Evolutionary conservation across 2,113 vertebrate species (phyloP), one percentile per base, ranked within the genome.

Genomic region (Paracanthobrama guichenoti): DNA sequence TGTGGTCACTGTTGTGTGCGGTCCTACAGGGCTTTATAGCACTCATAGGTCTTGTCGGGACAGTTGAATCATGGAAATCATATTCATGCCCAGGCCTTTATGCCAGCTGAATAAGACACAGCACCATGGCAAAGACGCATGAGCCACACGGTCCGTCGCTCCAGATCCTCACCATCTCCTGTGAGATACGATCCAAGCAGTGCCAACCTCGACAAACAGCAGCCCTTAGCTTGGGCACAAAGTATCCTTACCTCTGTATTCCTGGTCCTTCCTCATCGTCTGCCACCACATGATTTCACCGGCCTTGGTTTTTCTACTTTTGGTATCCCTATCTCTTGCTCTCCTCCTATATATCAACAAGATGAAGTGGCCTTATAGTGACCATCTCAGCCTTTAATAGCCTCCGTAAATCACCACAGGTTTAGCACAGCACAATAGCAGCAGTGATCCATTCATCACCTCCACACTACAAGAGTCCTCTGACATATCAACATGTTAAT

Each of bases 321-420:
- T 55, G 8, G 42, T 87, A 31, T 86, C 78, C 79, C 83, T 87
- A 81, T 81, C 67, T 87, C 71, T 26, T 76, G 84, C 83, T 84
- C 82, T 71, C 67, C 87, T 89, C 73, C 20, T 89, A 53, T 89
- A 90, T 88, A 92, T 93, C 92, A 92, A 79, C 7, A 91, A 93
- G 94, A 94, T 94, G 90, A 92, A 94, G 93, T 92, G 90, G 89
- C 89, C 90, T 85, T 87, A 69, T 88, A 91, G 89, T 85, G 83
- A 93, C 92, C 92, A 92, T 91, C 93, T 92, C 89, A 90, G 88
- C 89, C 82, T 87, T 90, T 93, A 93, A 94, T 94, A 93, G 92
- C 90, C 88, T 86, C 92, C 66, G 91, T 94, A 94, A 94, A 93
- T 94, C 92, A 92, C 82, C 78, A 85, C 76, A 84, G 90, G 86